These are phyloP conservation scores for Eucriotettix oculatus DNA, from an alignment of 2,888 invertebrate genomes.

Conservation along the genomic window DNA sequence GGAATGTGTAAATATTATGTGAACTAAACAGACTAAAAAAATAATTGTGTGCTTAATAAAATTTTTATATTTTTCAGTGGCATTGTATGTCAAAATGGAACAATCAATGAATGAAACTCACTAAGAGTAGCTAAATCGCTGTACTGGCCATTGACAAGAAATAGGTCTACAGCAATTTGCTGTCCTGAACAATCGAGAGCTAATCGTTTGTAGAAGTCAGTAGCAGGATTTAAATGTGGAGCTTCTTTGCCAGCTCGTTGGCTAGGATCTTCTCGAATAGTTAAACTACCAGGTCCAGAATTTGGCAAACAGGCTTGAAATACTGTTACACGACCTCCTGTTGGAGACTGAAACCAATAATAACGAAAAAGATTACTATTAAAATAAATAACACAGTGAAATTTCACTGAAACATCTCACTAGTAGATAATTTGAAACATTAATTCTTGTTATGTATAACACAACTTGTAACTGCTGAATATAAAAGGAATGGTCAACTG, in stretches of 20 bases:
- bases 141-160: constrained; percentile 83
- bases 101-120: constrained; percentile 28
- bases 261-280: constrained; percentile 75
- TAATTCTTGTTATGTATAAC: too few species aligned
- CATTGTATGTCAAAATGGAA: too few species aligned
- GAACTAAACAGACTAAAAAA: too few species aligned
- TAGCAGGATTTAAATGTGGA: constrained; percentile 79
- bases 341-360: constrained; percentile 43
- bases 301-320: constrained; percentile 83
- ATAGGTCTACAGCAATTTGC: constrained; percentile 90
- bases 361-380: too few species aligned
- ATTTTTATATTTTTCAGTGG: too few species aligned
- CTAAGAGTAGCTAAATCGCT: constrained; percentile 86
- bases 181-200: constrained; percentile 94
- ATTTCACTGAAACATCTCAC: too few species aligned
- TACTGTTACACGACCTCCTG: constrained; percentile 89
- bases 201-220: constrained; percentile 92
- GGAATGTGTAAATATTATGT: too few species aligned
- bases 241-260: constrained; percentile 65
- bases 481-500: too few species aligned
- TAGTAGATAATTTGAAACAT: too few species aligned
- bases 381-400: too few species aligned
- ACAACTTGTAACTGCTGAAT: too few species aligned
- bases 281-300: constrained; percentile 75
- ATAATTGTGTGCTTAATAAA: too few species aligned